Base-by-base conservation (phyloP, 1,140 invertebrate species). In the Meloidogyne floridensis region DNA sequence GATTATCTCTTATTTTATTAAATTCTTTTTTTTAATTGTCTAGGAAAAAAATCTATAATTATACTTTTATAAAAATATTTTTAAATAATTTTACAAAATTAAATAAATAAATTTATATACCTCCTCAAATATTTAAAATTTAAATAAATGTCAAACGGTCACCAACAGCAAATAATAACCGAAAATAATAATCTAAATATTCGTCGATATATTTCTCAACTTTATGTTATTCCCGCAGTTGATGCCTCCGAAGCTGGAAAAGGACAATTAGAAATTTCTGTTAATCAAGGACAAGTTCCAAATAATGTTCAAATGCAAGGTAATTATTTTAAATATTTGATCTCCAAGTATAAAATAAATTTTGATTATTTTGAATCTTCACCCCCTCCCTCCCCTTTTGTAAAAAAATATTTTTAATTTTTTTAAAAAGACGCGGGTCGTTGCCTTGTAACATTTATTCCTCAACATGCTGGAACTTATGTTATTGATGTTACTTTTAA, bases 401-500 rank as follows among this genome's bases (percentile, higher is more conserved):
- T 32, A 32, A 18, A 53, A 1, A 9, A 42, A 75, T 20, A 42
- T 42, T 47, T 73, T 56, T 77, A n/a, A 53, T 20, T 77, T n/a
- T 11, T 43, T 42, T 75, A 10, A 54, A 32, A 42, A 7, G 95
- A 95, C 72, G 95, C 95, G 81, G 96, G 96, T 56, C 93, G 95
- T 80, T 98, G 96, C 90, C 92, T 97, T 47, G 95, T 98, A 10
- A 96, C 95, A 74, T 99, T 98, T 91, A 94, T 95, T 13, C 97
- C 97, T 18, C 95, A 97, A 89, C 93, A 99, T 91, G 13, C 85
- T 8, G 85, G 85, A 42, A 84, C 84, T 11, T 84, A 84, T 84
- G 93, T 94, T 84, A 96, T 99, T 86, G 96, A 98, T 91, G 98
- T 99, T 82, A 98, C 96, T 91, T 98, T 99, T 91, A 98, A 98